Evolutionary conservation across 1,140 invertebrate species (phyloP).

Genomic region (Portunus trituberculatus): DNA sequence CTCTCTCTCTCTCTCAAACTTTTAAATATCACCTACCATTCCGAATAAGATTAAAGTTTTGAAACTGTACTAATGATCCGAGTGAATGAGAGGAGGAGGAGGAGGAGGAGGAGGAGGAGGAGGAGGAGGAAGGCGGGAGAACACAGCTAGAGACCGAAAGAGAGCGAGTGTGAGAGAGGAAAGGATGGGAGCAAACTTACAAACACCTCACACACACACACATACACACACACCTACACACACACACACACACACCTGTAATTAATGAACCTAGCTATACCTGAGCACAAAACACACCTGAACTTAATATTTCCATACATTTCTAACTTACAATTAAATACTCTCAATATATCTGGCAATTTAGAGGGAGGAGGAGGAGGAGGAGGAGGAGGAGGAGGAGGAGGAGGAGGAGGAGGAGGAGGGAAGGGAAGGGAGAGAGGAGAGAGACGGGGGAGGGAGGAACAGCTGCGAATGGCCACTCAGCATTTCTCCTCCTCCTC

Average conservation of each 20-base stretch:
- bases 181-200: background rate
- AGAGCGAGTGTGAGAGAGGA: background rate
- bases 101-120: conserved; percentile 15
- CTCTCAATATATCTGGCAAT: background rate
- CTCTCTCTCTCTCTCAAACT: background rate
- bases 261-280: background rate
- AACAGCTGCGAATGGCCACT: conserved; percentile 62
- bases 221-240: background rate
- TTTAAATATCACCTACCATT: background rate
- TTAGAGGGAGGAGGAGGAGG: background rate
- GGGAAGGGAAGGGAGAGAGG: background rate
- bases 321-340: background rate
- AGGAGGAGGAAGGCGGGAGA: background rate
- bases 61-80: background rate
- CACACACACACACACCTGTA: background rate
- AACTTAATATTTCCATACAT: background rate
- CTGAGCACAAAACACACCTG: background rate
- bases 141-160: background rate
- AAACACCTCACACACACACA: background rate
- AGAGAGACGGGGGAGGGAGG: background rate
- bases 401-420: background rate
- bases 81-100: background rate
- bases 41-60: background rate
- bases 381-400: background rate
- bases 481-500: background rate